phyloP scores from a whole-genome alignment of 2,113 vertebrate genomes.

The Plecturocebus donacophilus region DNA sequence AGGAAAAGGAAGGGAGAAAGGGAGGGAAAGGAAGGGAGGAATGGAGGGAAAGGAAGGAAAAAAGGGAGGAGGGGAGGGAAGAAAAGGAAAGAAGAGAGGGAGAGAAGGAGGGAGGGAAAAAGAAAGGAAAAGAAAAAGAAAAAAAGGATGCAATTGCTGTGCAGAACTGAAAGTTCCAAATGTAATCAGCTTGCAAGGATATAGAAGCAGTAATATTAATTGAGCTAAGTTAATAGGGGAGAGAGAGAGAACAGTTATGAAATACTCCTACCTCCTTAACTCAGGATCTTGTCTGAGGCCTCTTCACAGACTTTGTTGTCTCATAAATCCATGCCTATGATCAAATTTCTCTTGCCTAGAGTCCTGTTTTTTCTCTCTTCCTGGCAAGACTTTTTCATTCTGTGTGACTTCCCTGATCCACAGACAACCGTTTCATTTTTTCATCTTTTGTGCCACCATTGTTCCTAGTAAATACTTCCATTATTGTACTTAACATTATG shows the following conservation, averaged over 20 bases:
- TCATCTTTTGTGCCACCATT: background rate
- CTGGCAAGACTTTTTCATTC: background rate
- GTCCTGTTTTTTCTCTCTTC: background rate
- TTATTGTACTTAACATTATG: background rate
- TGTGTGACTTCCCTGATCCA: background rate
- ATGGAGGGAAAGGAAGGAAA: no score
- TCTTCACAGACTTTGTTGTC: background rate
- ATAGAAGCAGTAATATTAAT: background rate
- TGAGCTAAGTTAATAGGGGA: background rate
- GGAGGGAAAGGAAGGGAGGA: no score
- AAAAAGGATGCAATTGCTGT: background rate
- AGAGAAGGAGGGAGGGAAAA: no score
- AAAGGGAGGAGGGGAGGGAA: no score
- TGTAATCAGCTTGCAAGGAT: background rate
- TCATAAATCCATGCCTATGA: background rate
- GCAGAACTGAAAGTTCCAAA: background rate
- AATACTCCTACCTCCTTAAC: background rate
- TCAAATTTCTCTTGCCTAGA: constrained; percentile 2
- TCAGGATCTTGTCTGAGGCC: background rate
- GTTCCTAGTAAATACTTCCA: background rate
- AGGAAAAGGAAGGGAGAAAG: no score
- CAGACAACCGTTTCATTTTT: background rate
- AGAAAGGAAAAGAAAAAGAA: background rate
- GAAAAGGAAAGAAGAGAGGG: no score
- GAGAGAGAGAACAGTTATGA: background rate